Base-by-base conservation (phyloP, 1,140 invertebrate species). In the Ceratina australensis region DNA sequence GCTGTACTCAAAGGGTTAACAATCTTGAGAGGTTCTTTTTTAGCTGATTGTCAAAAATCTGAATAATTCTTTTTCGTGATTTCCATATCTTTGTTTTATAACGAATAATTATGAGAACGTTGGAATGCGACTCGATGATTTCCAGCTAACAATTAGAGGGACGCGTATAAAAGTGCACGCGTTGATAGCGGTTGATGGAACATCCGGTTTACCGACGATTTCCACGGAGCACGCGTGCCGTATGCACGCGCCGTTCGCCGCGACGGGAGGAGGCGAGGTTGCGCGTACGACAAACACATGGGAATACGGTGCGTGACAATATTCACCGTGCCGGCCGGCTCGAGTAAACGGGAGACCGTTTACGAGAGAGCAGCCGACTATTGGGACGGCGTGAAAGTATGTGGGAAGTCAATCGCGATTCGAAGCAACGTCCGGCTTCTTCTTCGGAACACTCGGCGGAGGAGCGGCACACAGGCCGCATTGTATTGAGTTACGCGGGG, bases 241-340 rank as follows among this genome's bases (percentile, higher is more conserved):
- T 56, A 61, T 77, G 82, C 81, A 82, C 77, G 78, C 81, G 81
- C 82, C 42, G 24, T 42, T 50, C 54, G 54, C n/a, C 71, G 15
- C 26, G 72, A 24, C n/a, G n/a, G n/a, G 63, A 28, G n/a, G 42
- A 16, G 12, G 72, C 18, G 63, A 49, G 28, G 42, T 42, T 49
- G 26, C 64, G 54, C 15, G 52, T n/a, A n/a, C 50, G 47, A 42
- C 33, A 22, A n/a, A 82, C 80, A 82, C 81, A 85, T 88, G 87
- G 85, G 88, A 90, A 90, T 87, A 82, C 75, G 74, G 83, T 87
- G 87, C 89, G 89, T 90, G 89, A 90, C 88, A 85, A 89, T 90
- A 90, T 90, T 89, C 80, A 79, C 72, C 81, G 72, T 3, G 42
- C 22, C 81, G 71, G 12, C 42, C 24, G 52, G 63, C 22, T 65